phyloP scores from a whole-genome alignment of 2,888 invertebrate genomes.

The Ditylenchus weischeri region DNA sequence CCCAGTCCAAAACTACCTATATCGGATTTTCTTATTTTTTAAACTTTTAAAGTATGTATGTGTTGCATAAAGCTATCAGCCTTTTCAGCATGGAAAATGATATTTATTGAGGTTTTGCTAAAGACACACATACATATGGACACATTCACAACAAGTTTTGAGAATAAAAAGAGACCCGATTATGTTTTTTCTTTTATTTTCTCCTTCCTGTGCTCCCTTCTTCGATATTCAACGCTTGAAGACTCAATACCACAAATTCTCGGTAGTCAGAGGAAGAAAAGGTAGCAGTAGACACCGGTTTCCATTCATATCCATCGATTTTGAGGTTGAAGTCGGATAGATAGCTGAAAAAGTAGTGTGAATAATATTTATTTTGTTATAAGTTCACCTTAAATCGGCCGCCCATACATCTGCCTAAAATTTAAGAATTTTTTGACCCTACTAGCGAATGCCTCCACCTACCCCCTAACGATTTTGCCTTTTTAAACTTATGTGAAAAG shows the following conservation, averaged over 20 bases:
- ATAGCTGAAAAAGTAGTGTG: background rate
- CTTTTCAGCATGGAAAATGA: no score
- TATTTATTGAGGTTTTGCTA: no score
- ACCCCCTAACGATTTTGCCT: no score
- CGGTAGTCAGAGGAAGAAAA: background rate
- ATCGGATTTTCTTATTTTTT: no score
- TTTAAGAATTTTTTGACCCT: slow-evolving; percentile 22
- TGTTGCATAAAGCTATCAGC: no score
- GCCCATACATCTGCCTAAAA: slow-evolving; percentile 10
- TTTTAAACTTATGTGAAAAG: no score
- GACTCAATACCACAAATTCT: slow-evolving; percentile 5
- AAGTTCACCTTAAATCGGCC: slow-evolving; percentile 12
- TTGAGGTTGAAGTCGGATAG: slow-evolving; percentile 1
- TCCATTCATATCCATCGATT: slow-evolving; percentile 1
- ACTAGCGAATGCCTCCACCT: no score
- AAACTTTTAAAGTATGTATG: no score
- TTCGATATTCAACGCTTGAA: background rate
- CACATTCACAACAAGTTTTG: no score
- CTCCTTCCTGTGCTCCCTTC: background rate
- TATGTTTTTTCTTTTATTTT: slow-evolving; percentile 5
- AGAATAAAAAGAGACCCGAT: no score
- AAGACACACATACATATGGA: no score
- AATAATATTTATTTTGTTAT: background rate
- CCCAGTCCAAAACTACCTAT: no score
- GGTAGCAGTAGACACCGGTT: background rate